Evolutionary conservation across 1,140 invertebrate species (phyloP).

Genomic region (Aphaenogaster rudis): DNA sequence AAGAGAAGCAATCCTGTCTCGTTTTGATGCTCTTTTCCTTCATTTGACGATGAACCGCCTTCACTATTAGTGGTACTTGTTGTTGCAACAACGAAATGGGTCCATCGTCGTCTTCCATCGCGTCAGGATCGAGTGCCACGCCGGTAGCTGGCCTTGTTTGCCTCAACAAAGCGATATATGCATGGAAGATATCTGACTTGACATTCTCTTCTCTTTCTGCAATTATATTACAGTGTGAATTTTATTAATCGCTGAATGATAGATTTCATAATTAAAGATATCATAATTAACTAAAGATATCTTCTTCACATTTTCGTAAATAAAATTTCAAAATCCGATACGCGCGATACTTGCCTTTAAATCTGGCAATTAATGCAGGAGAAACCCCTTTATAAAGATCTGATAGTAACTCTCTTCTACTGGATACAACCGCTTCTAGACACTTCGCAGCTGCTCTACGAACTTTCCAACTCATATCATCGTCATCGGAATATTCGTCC

Average conservation of each 20-base stretch:
- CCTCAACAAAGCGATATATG: constrained; percentile 96
- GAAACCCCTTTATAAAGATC: constrained; percentile 97
- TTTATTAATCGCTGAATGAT: not conserved
- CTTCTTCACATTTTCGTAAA: not conserved
- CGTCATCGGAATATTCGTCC: constrained; percentile 99
- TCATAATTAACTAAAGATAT: not conserved
- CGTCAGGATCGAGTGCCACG: constrained; percentile 90
- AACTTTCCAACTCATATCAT: constrained; percentile 99
- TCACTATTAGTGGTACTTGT: constrained; percentile 93
- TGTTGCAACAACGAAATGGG: constrained; percentile 91
- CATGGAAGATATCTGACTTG: constrained; percentile 98
- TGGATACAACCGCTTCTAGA: constrained; percentile 97
- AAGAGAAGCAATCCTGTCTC: constrained; percentile 95
- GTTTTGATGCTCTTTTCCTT: constrained; percentile 98
- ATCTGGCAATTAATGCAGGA: constrained; percentile 95
- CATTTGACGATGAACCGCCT: constrained; percentile 96
- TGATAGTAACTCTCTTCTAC: constrained; percentile 95
- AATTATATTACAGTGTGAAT: constrained; percentile 22
- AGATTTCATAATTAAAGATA: not conserved
- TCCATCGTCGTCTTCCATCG: constrained; percentile 93
- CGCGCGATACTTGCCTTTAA: constrained; percentile 91
- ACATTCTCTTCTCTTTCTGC: constrained; percentile 99
- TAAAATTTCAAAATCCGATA: not conserved
- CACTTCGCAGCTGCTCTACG: constrained; percentile 98
- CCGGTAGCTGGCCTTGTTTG: constrained; percentile 93